These are phyloP conservation scores for Montipora capricornis DNA, from an alignment of 64 coral and sea anemone species.

Conservation along the genomic window DNA sequence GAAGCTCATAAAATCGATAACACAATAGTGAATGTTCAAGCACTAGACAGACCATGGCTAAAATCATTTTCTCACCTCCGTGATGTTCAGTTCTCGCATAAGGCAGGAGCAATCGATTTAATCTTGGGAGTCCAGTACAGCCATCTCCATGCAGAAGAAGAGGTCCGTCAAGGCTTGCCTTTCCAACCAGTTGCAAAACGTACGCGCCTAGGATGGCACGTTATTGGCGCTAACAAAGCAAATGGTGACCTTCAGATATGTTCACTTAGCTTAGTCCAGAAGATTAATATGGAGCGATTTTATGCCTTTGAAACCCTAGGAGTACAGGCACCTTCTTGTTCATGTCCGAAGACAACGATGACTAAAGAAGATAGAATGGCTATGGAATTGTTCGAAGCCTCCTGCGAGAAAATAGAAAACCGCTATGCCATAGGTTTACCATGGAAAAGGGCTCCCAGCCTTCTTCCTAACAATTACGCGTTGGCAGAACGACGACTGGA, in stretches of 20 bases:
- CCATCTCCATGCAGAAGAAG: slow-evolving; percentile 46
- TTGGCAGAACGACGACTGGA: no score
- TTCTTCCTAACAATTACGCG: no score
- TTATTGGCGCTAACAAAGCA: background rate
- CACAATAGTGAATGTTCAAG: slow-evolving; percentile 31
- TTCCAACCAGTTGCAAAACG: slow-evolving; percentile 42
- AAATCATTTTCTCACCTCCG: slow-evolving; percentile 34
- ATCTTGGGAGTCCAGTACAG: slow-evolving; percentile 62
- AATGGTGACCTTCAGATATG: background rate
- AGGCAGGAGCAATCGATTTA: slow-evolving; percentile 41
- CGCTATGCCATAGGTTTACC: no score
- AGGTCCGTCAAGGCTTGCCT: slow-evolving; percentile 44
- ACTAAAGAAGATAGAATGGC: no score
- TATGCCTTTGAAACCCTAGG: no score
- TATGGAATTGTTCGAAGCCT: no score
- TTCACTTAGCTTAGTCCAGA: slow-evolving; percentile 17
- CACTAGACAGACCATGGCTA: slow-evolving; percentile 36
- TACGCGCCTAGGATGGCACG: slow-evolving; percentile 40
- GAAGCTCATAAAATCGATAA: slow-evolving; percentile 56
- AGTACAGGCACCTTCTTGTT: no score
- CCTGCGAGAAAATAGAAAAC: no score
- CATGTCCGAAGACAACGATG: no score
- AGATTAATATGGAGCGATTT: background rate
- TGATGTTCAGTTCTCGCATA: slow-evolving; percentile 52
- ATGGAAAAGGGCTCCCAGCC: no score